Base-by-base conservation (phyloP, 2,888 invertebrate genomes). In the Troides oblongomaculatus region DNA sequence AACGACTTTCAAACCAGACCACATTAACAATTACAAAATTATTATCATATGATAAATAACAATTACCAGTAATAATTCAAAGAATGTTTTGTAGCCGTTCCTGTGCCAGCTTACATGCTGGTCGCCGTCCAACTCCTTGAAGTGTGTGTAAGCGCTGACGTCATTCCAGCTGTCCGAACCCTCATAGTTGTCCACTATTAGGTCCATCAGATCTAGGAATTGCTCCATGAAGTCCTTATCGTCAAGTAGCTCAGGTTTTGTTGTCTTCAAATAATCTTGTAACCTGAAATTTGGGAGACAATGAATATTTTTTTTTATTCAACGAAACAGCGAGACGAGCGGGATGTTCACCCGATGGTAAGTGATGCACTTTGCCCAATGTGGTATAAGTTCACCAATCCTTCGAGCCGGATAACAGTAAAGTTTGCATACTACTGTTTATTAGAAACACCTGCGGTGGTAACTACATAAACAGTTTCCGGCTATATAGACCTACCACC, bases 101-200 rank as follows among this genome's bases (percentile, higher is more conserved):
- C 72, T 69, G 43, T 82, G 81, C 83, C 82, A 84, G 62, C 82
- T 83, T 68, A 77, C 65, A 18, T 78, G 75, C 66, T 78, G 77
- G 25, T 77, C 72, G 0, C 84, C 84, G 0, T 68, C 76, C 18
- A 83, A 63, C 7, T 73, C 70, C 21, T 74, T 61, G 58, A 75
- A 81, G 0, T 70, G 72, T 5, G 75, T 74, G 10, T 65, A 66
- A 0, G 81, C 74, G 18, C 75, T 80, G 53, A 80, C 74, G 14
- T 85, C 82, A 17, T 78, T 76, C 83, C 83, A 84, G 66, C 78
- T 77, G 70, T 77, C 77, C 0, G 80, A 77, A 0, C 79, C 78
- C 39, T 82, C 79, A 23, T 80, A 76, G n/a, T 75, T 79, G 59
- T 78, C 75, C 0, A 77, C 73, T 0, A 78, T 5, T 0, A 81